phyloP scores from a whole-genome alignment of 1,140 invertebrate species.

The Macrobrachium rosenbergii region DNA sequence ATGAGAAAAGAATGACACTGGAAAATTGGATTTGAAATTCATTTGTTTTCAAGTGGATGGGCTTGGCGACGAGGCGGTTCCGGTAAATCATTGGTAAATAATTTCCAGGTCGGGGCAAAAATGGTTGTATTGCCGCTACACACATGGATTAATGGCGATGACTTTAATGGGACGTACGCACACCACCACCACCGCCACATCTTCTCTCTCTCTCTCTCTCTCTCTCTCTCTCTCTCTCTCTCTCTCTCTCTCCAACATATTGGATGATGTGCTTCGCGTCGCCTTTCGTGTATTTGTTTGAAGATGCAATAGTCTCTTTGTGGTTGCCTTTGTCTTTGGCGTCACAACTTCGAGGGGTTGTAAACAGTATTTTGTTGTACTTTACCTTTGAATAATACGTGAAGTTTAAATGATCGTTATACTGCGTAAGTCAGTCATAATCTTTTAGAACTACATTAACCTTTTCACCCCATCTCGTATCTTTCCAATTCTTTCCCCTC shows the following conservation, averaged over 20 bases:
- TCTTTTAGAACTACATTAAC: no score
- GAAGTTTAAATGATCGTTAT: no score
- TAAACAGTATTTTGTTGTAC: no score
- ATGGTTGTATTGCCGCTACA: slow-evolving; percentile 41
- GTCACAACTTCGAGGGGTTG: no score
- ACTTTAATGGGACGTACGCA: background rate
- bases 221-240: background rate
- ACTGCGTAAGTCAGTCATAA: no score
- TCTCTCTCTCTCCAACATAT: background rate
- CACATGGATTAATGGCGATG: slow-evolving; percentile 36
- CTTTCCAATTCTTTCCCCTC: no score
- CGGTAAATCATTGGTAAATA: slow-evolving; percentile 60
- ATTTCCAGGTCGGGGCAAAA: slow-evolving; percentile 38
- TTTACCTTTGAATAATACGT: no score
- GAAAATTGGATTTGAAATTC: slow-evolving; percentile 63
- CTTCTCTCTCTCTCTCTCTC: background rate
- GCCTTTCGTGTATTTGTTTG: no score
- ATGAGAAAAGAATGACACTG: slow-evolving; percentile 61
- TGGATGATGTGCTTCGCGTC: background rate
- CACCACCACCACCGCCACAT: background rate
- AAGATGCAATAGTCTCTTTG: no score
- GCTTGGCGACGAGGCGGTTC: slow-evolving; percentile 41
- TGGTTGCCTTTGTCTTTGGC: no score
- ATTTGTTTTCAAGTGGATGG: slow-evolving; percentile 62
- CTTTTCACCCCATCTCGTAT: no score